These are phyloP conservation scores for Pangasius djambal DNA, from an alignment of 2,797 vertebrate species.

Conservation along the genomic window DNA sequence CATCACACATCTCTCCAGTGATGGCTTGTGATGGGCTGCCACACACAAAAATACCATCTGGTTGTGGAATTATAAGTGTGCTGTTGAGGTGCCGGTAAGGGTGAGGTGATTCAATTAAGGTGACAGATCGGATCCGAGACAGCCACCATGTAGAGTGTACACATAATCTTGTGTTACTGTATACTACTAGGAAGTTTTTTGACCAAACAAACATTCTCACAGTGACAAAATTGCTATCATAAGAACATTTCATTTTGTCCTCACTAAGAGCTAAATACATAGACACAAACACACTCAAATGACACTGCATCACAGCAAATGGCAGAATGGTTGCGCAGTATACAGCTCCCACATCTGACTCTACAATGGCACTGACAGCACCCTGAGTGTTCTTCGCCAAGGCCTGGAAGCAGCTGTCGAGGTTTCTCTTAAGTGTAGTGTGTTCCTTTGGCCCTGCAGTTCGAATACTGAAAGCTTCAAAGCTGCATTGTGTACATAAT, in stretches of 20 bases:
- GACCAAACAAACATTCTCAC: neutral
- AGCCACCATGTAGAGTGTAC: neutral
- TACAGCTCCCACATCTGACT: slow-evolving; percentile 4
- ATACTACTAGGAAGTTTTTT: neutral
- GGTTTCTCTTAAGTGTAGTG: slow-evolving; percentile 49
- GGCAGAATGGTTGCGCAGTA: neutral
- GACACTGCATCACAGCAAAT: neutral
- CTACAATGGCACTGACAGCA: neutral
- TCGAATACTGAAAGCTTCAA: slow-evolving; percentile 55
- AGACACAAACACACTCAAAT: slow-evolving; percentile 10
- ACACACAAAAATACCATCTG: slow-evolving; percentile 38
- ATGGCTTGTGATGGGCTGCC: slow-evolving; percentile 59
- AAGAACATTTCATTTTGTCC: neutral
- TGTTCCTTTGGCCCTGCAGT: slow-evolving; percentile 39
- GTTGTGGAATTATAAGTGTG: slow-evolving; percentile 30
- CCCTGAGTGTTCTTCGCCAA: slow-evolving; percentile 21
- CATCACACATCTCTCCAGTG: slow-evolving; percentile 58
- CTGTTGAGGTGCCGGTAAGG: slow-evolving; percentile 1
- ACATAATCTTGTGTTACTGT: neutral
- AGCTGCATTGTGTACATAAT: slow-evolving; percentile 42
- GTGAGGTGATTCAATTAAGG: slow-evolving; percentile 21
- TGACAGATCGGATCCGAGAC: neutral
- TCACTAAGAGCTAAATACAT: neutral
- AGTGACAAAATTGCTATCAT: neutral
- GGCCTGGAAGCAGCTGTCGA: slow-evolving; percentile 51